phyloP scores from a whole-genome alignment of 2,113 vertebrate species.

The Calidris pugnax region DNA sequence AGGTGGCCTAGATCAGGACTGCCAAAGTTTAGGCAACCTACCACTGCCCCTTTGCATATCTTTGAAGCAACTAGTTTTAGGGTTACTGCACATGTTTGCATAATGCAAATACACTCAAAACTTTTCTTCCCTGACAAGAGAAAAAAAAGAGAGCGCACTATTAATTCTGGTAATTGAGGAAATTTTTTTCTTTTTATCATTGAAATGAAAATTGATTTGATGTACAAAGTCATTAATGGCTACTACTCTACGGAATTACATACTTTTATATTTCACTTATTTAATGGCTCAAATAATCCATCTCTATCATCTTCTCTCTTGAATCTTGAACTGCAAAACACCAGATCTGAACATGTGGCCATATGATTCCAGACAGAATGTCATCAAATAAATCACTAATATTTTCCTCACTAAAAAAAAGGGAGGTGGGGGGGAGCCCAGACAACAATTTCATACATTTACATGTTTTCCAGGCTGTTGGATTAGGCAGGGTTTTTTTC shows the following conservation, averaged over 20 bases:
- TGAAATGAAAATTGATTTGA: neutral
- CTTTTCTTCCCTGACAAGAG: neutral
- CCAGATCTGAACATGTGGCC: neutral
- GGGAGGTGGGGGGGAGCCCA: neutral
- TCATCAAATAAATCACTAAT: neutral
- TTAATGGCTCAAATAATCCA: neutral
- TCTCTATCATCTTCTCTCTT: neutral
- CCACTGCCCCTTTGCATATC: neutral
- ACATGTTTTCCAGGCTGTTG: constrained; percentile 4
- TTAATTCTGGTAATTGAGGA: neutral
- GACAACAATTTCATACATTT: constrained; percentile 14
- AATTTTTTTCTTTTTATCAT: neutral
- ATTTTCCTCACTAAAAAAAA: neutral
- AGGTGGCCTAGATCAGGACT: neutral
- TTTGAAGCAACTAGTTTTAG: neutral
- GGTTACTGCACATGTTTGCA: neutral
- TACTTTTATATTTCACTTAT: neutral
- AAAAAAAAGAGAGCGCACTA: neutral
- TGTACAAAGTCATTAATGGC: neutral
- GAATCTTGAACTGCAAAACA: neutral
- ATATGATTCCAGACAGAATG: neutral
- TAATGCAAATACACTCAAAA: neutral
- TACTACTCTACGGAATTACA: neutral
- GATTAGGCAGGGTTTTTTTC: neutral
- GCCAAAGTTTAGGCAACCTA: neutral